These are phyloP conservation scores for Suillia variegata DNA, from an alignment of 2,888 invertebrate genomes.

Conservation along the genomic window DNA sequence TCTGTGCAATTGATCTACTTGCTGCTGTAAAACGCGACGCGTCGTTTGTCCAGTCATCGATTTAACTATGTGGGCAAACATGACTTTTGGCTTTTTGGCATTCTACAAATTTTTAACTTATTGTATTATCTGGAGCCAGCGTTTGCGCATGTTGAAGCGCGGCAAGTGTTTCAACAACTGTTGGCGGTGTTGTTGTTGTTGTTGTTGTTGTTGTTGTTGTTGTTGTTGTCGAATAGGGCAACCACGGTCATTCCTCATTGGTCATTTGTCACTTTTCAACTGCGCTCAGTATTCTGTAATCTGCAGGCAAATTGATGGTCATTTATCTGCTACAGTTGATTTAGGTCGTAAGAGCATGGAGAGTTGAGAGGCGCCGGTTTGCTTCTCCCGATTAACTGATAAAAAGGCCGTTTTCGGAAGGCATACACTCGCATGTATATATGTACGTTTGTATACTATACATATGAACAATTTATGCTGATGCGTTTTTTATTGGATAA, in stretches of 20 bases:
- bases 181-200: not conserved
- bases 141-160: not conserved
- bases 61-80: slow-evolving; percentile 38
- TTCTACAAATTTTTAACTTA: not conserved
- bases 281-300: not conserved
- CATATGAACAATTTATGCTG: not conserved
- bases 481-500: not conserved
- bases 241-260: slow-evolving; percentile 28
- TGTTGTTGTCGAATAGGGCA: slow-evolving; percentile 6
- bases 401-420: no score
- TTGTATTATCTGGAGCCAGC: not conserved
- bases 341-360: not conserved
- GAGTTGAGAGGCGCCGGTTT: not conserved
- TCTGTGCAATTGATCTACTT: no score
- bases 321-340: slow-evolving; percentile 50
- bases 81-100: slow-evolving; percentile 40
- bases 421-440: no score
- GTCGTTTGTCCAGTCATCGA: not conserved
- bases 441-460: no score
- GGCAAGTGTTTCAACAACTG: no score
- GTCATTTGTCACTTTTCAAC: slow-evolving; percentile 17
- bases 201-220: not conserved
- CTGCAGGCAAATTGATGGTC: slow-evolving; percentile 43
- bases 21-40: no score
- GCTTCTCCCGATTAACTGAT: slow-evolving; percentile 2